Conservation (phyloP, 1,140 invertebrate genomes). For the Caenorhabditis briggsae region DNA sequence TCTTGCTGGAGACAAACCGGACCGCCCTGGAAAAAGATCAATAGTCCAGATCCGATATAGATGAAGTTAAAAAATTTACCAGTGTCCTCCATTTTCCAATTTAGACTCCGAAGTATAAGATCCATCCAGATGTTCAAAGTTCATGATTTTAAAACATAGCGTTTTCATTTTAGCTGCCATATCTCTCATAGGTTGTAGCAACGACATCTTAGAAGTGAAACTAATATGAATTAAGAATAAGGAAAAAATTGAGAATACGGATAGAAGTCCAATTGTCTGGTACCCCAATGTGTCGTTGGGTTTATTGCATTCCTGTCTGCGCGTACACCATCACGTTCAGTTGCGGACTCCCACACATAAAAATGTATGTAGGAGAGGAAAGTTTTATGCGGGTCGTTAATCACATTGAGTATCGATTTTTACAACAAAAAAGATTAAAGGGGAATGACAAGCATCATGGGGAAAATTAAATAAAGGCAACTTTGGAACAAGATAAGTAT, state of each 20-base stretch:
- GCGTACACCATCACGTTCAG: neutral
- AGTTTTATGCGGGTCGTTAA: neutral
- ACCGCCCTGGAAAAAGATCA: conserved; percentile 4
- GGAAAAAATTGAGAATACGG: too few species aligned
- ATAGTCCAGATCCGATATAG: neutral
- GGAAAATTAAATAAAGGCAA: too few species aligned
- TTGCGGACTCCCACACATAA: neutral
- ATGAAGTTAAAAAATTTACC: neutral
- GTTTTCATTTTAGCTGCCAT: neutral
- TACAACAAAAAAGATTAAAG: neutral
- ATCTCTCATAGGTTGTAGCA: conserved; percentile 9
- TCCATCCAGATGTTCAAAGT: conserved; percentile 20
- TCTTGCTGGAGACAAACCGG: neutral
- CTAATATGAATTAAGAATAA: neutral
- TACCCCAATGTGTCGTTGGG: neutral
- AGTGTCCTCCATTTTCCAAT: neutral
- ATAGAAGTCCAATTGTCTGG: too few species aligned
- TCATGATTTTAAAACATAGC: neutral
- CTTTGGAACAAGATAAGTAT: too few species aligned
- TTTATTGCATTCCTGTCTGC: neutral
- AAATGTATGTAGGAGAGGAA: too few species aligned
- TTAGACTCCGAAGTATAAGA: conserved; percentile 4
- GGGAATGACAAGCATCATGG: neutral
- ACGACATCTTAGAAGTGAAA: neutral
- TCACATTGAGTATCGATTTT: too few species aligned